Evolutionary conservation across 2,797 vertebrate genomes (phyloP), one percentile per base, ranked within the genome.

Genomic region (Thalassophryne amazonica): DNA sequence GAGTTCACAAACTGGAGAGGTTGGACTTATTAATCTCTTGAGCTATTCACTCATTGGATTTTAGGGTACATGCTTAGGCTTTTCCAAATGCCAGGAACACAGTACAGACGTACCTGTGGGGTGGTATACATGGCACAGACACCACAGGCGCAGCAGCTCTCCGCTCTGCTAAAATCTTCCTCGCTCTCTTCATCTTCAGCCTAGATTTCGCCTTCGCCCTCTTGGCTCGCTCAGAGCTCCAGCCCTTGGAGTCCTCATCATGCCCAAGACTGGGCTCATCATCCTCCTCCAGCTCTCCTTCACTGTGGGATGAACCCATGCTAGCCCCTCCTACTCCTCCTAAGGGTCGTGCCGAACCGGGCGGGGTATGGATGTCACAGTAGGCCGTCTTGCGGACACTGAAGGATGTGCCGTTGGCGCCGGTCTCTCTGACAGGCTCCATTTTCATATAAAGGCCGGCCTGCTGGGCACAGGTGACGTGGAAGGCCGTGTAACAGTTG

Each of bases 401-500:
- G 77, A 99, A 98, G 4, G 97, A 99, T 11, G 97, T 99, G 20
- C 97, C 97, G 0, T 98, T 98, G 65, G 96, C 97, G 0, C 97
- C 94, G 0, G 95, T 99, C 85, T 99, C 97, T 27, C 96, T 85
- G 63, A 99, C 97, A 0, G 97, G 97, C 83, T 99, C 97, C 97
- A 99, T 99, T 78, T 99, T 99, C 97, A 99, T 99, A 74, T 98
- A 99, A 21, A 99, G 94, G 34, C 97, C 96, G 0, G 97, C 97
- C 84, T 99, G 97, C 88, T 99, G 97, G 20, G 97, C 97, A 0
- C 97, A 99, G 19, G 97, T 99, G 62, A 99, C 97, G 0, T 99
- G 97, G 89, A 99, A 99, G 64, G 97, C 97, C 0, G 97, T 99
- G 86, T 99, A 99, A 81, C 97, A 99, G 88, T 99, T 99, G 57